Base-by-base conservation (phyloP, 2,888 invertebrate species). In the Cheilosia pagana region DNA sequence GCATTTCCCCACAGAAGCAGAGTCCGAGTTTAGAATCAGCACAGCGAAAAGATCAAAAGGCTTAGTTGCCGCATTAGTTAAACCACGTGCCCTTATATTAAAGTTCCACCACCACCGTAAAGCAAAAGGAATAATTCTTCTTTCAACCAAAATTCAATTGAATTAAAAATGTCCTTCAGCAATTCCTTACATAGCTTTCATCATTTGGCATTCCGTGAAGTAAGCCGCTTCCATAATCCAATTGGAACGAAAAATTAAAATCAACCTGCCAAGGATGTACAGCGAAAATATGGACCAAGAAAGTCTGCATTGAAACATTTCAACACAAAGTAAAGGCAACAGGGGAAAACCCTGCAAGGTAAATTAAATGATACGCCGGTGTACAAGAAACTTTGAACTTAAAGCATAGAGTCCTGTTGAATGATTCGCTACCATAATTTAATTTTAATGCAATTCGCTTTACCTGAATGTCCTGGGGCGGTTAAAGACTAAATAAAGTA, bases 101-200 rank as follows among this genome's bases (percentile, higher is more conserved):
- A 28, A 57, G 50, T 28, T 21, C 55, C 23, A 1, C 31, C 5
- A 45, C 28, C 16, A 19, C 10, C 0, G 48, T 2, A 50, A 35
- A 8, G 23, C 31, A 28, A 35, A 75, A 39, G 16, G 23, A 31
- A 67, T 31, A 19, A 53, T 60, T 62, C 48, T 53, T 35, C 39
- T 60, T 68, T 70, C 19, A 28, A 45, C 43, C 43, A 14, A 16
- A 68, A 53, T 62, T 48, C 70, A 70, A 62, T 77, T 62, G 53
- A 62, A 76, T 70, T 60, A 59, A 76, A 68, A 70, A 31, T 70
- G 70, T 70, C 70, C 70, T 70, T 77, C 60, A 53, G 35, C 19
- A 57, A 25, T 57, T 57, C 14, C 23, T 39, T 23, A 12, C 1
- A 21, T 31, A 57, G 53, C 35, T 60, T 68, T 76, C 35, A 68